These are phyloP conservation scores for Atractosteus spatula DNA, from an alignment of 2,113 vertebrate species.

Conservation along the genomic window DNA sequence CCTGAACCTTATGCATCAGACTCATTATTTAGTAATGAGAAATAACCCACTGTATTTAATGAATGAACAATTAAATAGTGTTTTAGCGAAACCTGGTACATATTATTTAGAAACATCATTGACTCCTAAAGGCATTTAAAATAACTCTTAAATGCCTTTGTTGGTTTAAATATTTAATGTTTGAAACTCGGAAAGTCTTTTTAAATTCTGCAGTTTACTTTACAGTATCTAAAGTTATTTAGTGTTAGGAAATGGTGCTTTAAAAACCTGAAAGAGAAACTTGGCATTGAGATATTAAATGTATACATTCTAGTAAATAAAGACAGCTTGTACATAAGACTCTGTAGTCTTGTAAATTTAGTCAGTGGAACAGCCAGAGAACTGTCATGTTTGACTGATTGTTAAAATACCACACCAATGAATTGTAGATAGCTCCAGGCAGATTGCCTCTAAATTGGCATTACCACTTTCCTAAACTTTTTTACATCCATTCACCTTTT, in stretches of 20 bases:
- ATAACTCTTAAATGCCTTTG: too few relatives aligned
- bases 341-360: constrained; percentile 8
- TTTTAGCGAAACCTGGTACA: background rate
- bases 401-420: constrained; percentile 33
- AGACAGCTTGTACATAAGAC: constrained; percentile 39
- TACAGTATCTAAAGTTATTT: constrained; percentile 8
- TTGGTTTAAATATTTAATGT: too few relatives aligned
- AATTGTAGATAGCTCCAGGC: constrained; percentile 30
- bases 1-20: too few relatives aligned
- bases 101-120: too few relatives aligned
- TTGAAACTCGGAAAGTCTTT: too few relatives aligned
- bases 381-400: constrained; percentile 10
- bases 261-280: constrained; percentile 4
- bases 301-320: constrained; percentile 57
- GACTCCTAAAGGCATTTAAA: too few relatives aligned
- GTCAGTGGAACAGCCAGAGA: background rate
- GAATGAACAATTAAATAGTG: background rate
- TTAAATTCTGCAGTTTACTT: background rate
- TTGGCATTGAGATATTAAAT: constrained; percentile 36
- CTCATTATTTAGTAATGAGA: background rate
- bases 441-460: constrained; percentile 42
- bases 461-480: background rate
- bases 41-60: background rate
- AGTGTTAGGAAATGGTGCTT: constrained; percentile 23
- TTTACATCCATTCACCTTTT: background rate